Conservation (phyloP, 2,888 invertebrate species). For the Eupithecia insigniata region DNA sequence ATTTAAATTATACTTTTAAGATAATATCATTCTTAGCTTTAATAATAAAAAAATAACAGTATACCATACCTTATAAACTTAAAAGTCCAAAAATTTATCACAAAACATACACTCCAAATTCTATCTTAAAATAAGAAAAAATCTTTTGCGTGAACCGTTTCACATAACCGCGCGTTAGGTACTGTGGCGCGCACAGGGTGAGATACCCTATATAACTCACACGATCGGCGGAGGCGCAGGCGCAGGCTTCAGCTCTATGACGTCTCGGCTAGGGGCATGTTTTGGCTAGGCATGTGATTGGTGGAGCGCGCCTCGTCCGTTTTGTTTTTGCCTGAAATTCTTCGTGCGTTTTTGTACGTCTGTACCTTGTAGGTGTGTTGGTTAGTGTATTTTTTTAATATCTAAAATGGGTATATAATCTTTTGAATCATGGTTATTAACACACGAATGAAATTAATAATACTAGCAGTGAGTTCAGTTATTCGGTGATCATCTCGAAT, state of each 20-base stretch:
- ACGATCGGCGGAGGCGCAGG: neutral
- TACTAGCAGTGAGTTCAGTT: too few species aligned
- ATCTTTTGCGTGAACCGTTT: slow-evolving; percentile 20
- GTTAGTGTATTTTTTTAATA: neutral
- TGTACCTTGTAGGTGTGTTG: neutral
- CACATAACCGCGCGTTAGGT: slow-evolving; percentile 17
- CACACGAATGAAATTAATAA: too few species aligned
- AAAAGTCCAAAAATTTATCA: slow-evolving; percentile 31
- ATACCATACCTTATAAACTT: slow-evolving; percentile 24
- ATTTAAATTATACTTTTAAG: neutral
- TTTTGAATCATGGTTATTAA: too few species aligned
- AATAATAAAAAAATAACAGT: neutral
- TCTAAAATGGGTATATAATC: neutral
- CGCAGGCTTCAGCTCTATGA: slow-evolving; percentile 9
- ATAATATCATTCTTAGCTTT: neutral
- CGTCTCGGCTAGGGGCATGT: slow-evolving; percentile 12
- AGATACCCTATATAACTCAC: slow-evolving; percentile 23
- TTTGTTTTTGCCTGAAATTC: slow-evolving; percentile 6
- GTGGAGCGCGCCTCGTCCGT: neutral
- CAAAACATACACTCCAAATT: slow-evolving; percentile 33
- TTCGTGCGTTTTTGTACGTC: neutral
- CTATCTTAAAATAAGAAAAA: slow-evolving; percentile 32
- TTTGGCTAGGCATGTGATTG: neutral
- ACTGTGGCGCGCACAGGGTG: slow-evolving; percentile 21
- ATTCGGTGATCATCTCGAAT: too few species aligned